phyloP scores from a whole-genome alignment of 1,140 invertebrate species.

The Apocrypta bakeri region DNA sequence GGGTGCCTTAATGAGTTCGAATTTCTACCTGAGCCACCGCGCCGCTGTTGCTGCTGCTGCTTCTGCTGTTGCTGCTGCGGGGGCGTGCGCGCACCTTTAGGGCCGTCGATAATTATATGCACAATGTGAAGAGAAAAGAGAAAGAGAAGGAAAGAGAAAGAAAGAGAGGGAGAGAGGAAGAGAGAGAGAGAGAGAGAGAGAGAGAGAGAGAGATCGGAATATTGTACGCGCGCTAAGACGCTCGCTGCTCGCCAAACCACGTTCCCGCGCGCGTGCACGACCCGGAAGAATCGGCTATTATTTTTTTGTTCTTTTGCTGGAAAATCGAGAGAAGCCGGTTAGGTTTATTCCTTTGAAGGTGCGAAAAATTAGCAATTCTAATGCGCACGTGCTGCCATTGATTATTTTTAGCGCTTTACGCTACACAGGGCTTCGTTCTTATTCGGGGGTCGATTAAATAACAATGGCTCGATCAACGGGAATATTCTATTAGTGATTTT shows the following conservation, averaged over 20 bases:
- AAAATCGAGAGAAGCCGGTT: background rate
- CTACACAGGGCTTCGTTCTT: background rate
- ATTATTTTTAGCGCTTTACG: background rate
- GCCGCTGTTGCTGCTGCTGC: background rate
- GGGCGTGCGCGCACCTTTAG: background rate
- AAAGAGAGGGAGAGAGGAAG: background rate
- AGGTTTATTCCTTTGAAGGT: background rate
- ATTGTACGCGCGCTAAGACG: conserved; percentile 53
- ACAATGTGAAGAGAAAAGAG: too few relatives aligned
- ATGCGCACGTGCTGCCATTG: conserved; percentile 8
- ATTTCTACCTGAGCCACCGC: conserved; percentile 41
- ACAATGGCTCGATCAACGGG: conserved; percentile 1
- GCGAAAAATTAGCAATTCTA: conserved; percentile 3
- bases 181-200: too few relatives aligned
- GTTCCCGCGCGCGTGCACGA: conserved; percentile 26
- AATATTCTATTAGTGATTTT: background rate
- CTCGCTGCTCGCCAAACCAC: conserved; percentile 55
- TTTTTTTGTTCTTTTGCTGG: background rate
- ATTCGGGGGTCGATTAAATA: background rate
- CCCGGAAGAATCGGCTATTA: background rate
- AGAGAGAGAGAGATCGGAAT: background rate
- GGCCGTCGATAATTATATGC: conserved; percentile 36
- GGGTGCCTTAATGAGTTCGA: conserved; percentile 31
- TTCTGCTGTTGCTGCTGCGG: background rate
- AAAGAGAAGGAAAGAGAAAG: too few relatives aligned